A percentile compares a stretch with the other conserved stretches of the same genome.
These are phyloP conservation scores for Ectropis grisescens DNA, from an alignment of 1,140 invertebrate species.

Conservation along the genomic window DNA sequence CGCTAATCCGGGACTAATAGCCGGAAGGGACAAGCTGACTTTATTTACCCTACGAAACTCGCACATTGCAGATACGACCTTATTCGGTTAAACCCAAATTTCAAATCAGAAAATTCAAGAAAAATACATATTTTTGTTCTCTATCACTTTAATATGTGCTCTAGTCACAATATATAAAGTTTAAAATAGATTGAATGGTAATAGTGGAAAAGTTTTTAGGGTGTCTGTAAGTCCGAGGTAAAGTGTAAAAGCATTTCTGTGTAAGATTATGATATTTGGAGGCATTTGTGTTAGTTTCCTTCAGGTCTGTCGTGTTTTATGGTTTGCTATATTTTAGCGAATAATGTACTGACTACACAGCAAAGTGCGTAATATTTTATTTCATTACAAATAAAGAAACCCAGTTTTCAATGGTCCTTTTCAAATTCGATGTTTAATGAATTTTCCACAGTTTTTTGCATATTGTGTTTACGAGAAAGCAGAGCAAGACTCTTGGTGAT, in stretches of 20 bases:
- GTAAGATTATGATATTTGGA: conserved; percentile 63
- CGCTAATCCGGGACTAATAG: conserved; percentile 56
- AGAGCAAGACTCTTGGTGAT: no score
- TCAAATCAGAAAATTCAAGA: no score
- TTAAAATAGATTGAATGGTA: conserved; percentile 5
- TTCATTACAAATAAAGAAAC: no score
- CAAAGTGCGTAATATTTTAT: no score
- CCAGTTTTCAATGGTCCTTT: no score
- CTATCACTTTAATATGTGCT: no score
- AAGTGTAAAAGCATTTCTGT: conserved; percentile 63
- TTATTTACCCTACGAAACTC: conserved; percentile 17
- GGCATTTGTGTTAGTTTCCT: conserved; percentile 31
- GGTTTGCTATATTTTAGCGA: not conserved
- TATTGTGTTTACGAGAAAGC: no score
- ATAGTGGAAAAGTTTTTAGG: conserved; percentile 34
- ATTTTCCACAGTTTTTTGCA: no score
- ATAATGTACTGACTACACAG: no score
- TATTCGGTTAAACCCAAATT: not conserved
- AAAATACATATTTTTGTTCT: no score
- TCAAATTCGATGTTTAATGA: no score
- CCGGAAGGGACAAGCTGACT: conserved; percentile 32
- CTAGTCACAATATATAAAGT: no score
- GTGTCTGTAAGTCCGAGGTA: conserved; percentile 26
- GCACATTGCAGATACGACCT: conserved; percentile 13
- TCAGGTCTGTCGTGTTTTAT: conserved; percentile 1